These are phyloP conservation scores for Siniperca obscura DNA, from an alignment of 2,797 vertebrate species.

Conservation along the genomic window DNA sequence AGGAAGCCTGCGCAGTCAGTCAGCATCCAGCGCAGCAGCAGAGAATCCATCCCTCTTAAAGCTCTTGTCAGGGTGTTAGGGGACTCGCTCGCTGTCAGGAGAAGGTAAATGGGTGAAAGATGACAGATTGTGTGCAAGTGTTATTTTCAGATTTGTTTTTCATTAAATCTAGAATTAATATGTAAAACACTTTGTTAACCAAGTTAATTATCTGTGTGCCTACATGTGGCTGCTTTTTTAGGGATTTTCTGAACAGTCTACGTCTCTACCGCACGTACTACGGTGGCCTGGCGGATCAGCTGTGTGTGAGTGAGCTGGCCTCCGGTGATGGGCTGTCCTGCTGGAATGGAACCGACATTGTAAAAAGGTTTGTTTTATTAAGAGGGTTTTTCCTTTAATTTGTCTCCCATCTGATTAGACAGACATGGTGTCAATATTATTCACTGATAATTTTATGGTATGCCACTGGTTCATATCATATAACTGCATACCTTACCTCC, in stretches of 20 bases:
- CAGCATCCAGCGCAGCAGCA: constrained; percentile 80
- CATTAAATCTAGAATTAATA: constrained; percentile 4
- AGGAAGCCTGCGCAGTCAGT: constrained; percentile 77
- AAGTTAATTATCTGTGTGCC: not conserved
- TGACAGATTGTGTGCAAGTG: constrained; percentile 8
- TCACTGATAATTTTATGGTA: not conserved
- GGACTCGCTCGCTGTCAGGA: constrained; percentile 84
- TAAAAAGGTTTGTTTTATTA: constrained; percentile 84
- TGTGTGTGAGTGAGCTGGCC: constrained; percentile 87
- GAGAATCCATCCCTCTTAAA: constrained; percentile 82
- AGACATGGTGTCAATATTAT: not conserved
- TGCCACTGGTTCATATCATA: not conserved
- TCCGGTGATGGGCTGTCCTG: constrained; percentile 84
- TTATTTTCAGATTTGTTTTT: not conserved
- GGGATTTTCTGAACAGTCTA: constrained; percentile 89
- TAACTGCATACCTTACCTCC: not conserved
- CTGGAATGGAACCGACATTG: constrained; percentile 89
- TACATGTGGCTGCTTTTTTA: constrained; percentile 59
- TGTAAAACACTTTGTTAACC: constrained; percentile 9
- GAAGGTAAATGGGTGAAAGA: constrained; percentile 84
- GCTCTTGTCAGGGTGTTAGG: constrained; percentile 71
- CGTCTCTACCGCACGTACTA: constrained; percentile 86
- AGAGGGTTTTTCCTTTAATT: not conserved
- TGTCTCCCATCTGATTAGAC: not conserved
- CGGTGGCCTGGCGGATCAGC: constrained; percentile 86